Evolutionary conservation across 2,888 invertebrate genomes (phyloP), one percentile per base, ranked within the genome.

Genomic region (Cyclophora albipunctata): DNA sequence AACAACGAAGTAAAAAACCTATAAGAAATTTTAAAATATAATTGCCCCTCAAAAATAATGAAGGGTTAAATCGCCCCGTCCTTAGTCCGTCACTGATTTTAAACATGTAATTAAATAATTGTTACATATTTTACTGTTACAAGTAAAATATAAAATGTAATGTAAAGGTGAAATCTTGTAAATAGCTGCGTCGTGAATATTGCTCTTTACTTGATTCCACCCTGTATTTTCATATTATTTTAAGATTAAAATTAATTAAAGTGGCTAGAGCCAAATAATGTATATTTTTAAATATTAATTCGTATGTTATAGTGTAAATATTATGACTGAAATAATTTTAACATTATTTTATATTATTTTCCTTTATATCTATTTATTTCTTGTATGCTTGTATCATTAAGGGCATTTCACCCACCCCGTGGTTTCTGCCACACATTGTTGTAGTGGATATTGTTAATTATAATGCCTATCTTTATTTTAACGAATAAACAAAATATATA

Each of bases 161-260:
- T 50, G 56, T 50, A 7, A 42, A 20, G 81, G 80, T 87, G 84
- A 84, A 84, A 82, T 81, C 81, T 78, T 87, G 87, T 87, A 87
- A 87, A 88, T 80, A 76, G 83, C 66, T 52, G 41, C 52, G 53
- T 52, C 54, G 49, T 53, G 46, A 61, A 52, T 4, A 37, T 5
- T 4, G 52, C 81, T 84, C 84, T 84, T 86, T 84, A 85, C 82
- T 84, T 69, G 77, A 70, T 85, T 86, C 79, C 85, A 85, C 84
- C 82, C 46, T 46, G 48, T 48, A 53, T 37, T 48, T 7, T 40
- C 46, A 45, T 33, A 33, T 49, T 47, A 46, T 37, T 48, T 3
- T 51, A 49, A 45, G 34, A 6, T 34, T 42, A 4, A 42, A 20
- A 2, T 43, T 43, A 43, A 2, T 20, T 43, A 43, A 20, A 20